phyloP scores from a whole-genome alignment of 2,797 vertebrate genomes.

The Lepus townsendii region DNA sequence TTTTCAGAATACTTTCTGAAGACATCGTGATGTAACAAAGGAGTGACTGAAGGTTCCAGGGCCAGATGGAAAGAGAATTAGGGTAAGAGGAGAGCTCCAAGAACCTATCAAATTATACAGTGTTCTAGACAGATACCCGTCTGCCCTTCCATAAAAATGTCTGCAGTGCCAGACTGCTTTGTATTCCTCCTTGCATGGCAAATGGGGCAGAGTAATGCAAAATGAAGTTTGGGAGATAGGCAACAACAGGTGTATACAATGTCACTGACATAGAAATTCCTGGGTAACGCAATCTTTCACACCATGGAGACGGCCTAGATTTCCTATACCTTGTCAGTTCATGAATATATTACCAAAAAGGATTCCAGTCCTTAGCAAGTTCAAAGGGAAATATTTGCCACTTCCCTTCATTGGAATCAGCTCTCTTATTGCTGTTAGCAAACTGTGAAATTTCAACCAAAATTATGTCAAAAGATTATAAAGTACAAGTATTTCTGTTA shows the following conservation, averaged over 20 bases:
- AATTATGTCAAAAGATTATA: constrained; percentile 67
- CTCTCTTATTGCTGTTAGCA: constrained; percentile 60
- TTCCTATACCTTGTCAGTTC: not conserved
- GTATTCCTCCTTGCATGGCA: not conserved
- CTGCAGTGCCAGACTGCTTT: not conserved
- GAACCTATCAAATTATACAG: not conserved
- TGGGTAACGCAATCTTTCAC: not conserved
- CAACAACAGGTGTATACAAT: constrained; percentile 19
- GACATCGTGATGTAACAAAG: not conserved
- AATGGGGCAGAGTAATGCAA: not conserved
- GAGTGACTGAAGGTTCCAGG: not conserved
- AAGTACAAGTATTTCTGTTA: constrained; percentile 50
- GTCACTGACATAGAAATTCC: not conserved
- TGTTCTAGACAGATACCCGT: not conserved
- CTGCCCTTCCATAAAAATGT: not conserved
- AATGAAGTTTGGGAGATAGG: constrained; percentile 21
- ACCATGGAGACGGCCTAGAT: not conserved
- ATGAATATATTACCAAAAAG: not conserved
- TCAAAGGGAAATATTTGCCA: constrained; percentile 66
- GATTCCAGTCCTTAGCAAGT: not conserved
- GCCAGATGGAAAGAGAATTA: not conserved
- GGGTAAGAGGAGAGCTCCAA: not conserved
- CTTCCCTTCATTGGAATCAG: constrained; percentile 64
- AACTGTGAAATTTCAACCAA: constrained; percentile 67
- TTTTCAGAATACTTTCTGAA: constrained; percentile 42